Base-by-base conservation (phyloP, 2,797 vertebrate genomes). In the Centropyge bicolor region DNA sequence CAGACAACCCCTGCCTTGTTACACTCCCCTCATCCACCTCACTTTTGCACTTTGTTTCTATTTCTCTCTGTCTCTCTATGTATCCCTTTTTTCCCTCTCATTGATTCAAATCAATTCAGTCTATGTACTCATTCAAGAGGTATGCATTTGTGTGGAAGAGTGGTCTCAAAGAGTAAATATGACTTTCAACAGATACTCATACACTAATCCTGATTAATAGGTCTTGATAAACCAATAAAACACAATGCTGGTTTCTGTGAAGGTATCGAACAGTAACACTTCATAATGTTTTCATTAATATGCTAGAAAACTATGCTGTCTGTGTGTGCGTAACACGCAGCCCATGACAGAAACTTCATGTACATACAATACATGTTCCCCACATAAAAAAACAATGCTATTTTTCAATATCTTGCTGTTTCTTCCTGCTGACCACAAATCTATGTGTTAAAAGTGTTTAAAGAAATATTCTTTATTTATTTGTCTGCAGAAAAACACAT, bases 1-100 rank as follows among this genome's bases (percentile, higher is more conserved):
- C 77, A 90, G 89, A 90, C 88, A 92, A 72, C 83, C 81, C 79
- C 77, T 83, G 80, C 74, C 82, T 88, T 20, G 31, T 76, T 90
- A 57, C 70, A 41, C 65, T 81, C 48, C 76, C 74, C 80, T 84
- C 78, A 79, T 78, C 68, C 79, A 78, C 80, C 66, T 87, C 64
- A 70, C 71, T 80, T 65, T 84, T 79, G 46, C 68, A 31, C 62
- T 73, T 76, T 51, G 36, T 63, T 82, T 79, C 27, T 68, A 27
- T 69, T 75, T 83, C 43, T 81, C 72, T 74, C 22, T 70, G 35
- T 67, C 12, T 75, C n/a, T 81, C 19, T 45, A 17, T 74, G 12
- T 71, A 7, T 82, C 13, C 74, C 19, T 62, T 70, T 60, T 55
- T 20, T 16, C 9, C 40, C 7, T 11, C 24, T 63, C 40, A 74